Evolutionary conservation across 2,113 vertebrate species (phyloP), one percentile per base, ranked within the genome.

Genomic region (Sceloporus undulatus): DNA sequence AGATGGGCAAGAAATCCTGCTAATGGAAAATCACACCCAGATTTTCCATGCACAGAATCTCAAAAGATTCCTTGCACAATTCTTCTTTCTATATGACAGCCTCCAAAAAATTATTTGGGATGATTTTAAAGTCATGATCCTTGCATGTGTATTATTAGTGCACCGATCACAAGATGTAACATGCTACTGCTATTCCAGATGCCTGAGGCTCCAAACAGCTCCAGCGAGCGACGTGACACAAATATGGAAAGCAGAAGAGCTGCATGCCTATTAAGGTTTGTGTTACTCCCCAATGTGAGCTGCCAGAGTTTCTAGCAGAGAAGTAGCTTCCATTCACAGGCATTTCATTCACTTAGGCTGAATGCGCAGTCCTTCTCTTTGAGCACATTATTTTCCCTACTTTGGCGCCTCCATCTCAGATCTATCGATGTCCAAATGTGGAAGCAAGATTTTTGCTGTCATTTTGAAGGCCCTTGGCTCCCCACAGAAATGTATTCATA

Each of bases 381-480:
- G 14, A 40, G 25, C 5, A 25, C 68, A 76, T n/a, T n/a, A n/a
- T 56, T 38, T 56, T 42, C 76, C 74, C 19, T 38, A 40, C 42
- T 48, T 90, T 40, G 25, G 85, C 66, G 40, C 34, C 40, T 62
- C 38, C 38, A 40, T n/a, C 68, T 79, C 48, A 27, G 68, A 59
- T 91, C 70, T 70, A 9, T 27, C 2, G 27, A 84, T 86, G 54
- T 87, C 86, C 84, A 59, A 89, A 65, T 34, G 27, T 56, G 79
- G 71, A 82, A 91, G 71, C 56, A 70, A 25, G 13, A 5, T n/a
- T 68, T 79, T 87, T 81, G 76, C 82, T 1, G 0, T 88, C 80
- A 34, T 87, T 91, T 88, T 75, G 91, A 91, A 89, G 91, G 82
- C 14, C 85, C 90, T 93, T 83, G 83, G 86, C 90, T 93, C 91